Conservation (phyloP, 2,113 vertebrate genomes). For the Pitta sordida region DNA sequence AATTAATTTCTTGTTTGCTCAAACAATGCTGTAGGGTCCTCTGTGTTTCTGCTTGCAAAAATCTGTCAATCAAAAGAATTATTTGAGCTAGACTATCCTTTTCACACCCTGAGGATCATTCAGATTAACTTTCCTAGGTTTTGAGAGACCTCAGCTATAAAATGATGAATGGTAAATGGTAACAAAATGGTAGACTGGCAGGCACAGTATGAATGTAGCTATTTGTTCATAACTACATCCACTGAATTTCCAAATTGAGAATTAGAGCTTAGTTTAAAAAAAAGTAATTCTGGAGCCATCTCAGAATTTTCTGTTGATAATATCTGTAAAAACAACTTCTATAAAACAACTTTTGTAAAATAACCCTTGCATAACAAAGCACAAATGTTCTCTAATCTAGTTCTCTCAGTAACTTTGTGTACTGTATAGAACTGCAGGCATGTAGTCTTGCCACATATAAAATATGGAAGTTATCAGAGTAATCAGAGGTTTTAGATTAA, state of each 20-base stretch:
- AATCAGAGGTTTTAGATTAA: background rate
- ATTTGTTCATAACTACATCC: background rate
- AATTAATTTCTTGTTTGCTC: background rate
- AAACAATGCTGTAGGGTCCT: background rate
- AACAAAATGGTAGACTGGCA: background rate
- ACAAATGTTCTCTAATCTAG: background rate
- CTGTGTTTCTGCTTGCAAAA: background rate
- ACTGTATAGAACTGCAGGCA: background rate
- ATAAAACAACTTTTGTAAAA: background rate
- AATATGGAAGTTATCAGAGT: background rate
- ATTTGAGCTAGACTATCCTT: background rate
- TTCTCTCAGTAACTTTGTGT: background rate
- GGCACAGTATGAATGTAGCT: background rate
- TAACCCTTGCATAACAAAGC: background rate
- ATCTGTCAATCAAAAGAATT: background rate
- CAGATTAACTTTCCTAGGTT: background rate
- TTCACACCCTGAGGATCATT: background rate
- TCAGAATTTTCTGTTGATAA: background rate
- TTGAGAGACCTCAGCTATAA: background rate
- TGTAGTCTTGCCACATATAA: background rate
- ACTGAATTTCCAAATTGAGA: background rate
- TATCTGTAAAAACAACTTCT: background rate
- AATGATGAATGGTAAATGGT: background rate
- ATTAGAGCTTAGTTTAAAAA: background rate
- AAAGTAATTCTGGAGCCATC: background rate